phyloP scores from a whole-genome alignment of 2,797 vertebrate species.

The Danio tinwini region DNA sequence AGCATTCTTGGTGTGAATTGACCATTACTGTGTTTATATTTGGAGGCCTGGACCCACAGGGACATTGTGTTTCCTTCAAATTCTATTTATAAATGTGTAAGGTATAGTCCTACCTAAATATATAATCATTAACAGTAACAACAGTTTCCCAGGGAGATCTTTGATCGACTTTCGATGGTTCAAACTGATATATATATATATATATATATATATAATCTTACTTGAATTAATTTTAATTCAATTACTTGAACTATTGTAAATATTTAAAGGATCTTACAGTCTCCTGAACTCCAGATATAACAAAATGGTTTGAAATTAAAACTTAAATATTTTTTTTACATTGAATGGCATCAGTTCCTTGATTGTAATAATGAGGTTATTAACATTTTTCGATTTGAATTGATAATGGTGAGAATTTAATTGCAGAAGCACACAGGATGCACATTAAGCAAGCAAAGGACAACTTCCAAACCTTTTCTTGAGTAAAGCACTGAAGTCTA shows the following conservation, averaged over 20 bases:
- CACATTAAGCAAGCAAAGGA: background rate
- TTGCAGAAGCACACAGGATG: background rate
- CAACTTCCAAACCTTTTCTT: slow-evolving; percentile 84
- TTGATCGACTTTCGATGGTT: too few species aligned
- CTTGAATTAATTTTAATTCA: too few species aligned
- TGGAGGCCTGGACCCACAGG: background rate
- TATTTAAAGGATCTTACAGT: too few species aligned
- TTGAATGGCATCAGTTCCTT: background rate
- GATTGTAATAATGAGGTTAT: background rate
- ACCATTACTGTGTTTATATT: background rate
- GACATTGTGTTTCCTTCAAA: background rate
- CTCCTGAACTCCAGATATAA: background rate
- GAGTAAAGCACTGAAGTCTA: slow-evolving; percentile 90
- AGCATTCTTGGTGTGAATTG: too few species aligned
- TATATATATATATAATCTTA: too few species aligned
- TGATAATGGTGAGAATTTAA: background rate
- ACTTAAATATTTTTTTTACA: background rate
- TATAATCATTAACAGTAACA: too few species aligned
- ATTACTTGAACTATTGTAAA: too few species aligned
- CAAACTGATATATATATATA: too few species aligned
- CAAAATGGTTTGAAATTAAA: background rate
- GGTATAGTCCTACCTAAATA: background rate
- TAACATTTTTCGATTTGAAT: background rate
- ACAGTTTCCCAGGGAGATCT: too few species aligned
- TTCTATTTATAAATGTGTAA: background rate